Evolutionary conservation across 1,140 invertebrate genomes (phyloP).

Genomic region (Brachionus manjavacas): DNA sequence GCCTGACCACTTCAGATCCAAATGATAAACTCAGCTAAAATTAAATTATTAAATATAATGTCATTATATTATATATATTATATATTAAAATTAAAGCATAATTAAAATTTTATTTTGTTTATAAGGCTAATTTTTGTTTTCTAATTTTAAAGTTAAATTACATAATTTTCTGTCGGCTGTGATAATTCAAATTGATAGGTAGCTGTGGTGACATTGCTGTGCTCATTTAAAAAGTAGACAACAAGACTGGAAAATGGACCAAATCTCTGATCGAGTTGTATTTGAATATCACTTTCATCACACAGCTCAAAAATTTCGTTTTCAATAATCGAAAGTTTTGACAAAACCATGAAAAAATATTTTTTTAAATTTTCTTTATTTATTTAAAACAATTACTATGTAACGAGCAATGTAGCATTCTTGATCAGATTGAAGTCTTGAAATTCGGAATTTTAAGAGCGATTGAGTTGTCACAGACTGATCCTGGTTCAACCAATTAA

Average conservation of each 20-base stretch:
- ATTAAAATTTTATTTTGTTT: background rate
- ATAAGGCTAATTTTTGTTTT: too few species aligned
- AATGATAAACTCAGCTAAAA: background rate
- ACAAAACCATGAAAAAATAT: background rate
- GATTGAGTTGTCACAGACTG: background rate
- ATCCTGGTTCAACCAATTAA: background rate
- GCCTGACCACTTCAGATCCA: background rate
- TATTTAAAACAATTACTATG: background rate
- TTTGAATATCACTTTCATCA: background rate
- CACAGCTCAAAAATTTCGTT: background rate
- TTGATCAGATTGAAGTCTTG: background rate
- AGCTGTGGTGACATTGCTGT: background rate
- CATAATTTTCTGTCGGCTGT: background rate
- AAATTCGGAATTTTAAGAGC: background rate
- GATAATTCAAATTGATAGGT: background rate
- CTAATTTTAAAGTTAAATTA: background rate
- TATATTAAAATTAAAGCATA: too few species aligned
- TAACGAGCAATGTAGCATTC: background rate
- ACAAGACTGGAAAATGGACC: background rate
- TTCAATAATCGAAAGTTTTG: background rate
- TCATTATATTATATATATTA: too few species aligned
- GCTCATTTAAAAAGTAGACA: background rate
- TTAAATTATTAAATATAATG: too few species aligned
- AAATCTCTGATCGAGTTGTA: background rate
- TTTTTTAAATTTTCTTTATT: too few species aligned